Evolutionary conservation across 2,797 vertebrate genomes (phyloP).

Genomic region (Myotis pilosus): DNA sequence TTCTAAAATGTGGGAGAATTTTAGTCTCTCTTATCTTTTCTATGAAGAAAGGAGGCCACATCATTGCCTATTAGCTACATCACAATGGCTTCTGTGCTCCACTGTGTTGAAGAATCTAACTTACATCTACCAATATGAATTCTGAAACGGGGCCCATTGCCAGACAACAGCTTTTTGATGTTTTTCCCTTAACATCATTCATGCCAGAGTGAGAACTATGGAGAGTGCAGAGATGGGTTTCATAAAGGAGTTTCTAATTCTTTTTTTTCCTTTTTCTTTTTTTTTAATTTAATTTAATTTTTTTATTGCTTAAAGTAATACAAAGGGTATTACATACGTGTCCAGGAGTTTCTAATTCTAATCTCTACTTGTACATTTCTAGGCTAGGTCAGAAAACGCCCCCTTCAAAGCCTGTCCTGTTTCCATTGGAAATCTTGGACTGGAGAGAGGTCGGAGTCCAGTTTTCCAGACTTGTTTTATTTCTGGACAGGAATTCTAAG

Average conservation of each 20-base stretch:
- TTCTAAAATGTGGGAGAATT: background rate
- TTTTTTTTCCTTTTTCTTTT: background rate
- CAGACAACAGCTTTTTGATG: background rate
- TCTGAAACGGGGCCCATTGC: background rate
- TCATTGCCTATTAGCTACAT: background rate
- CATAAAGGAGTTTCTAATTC: background rate
- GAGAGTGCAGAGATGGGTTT: background rate
- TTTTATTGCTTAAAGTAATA: too few species aligned
- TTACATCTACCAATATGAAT: background rate
- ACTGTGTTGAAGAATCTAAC: background rate
- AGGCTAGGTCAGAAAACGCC: background rate
- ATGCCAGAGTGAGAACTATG: background rate
- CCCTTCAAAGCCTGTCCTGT: background rate
- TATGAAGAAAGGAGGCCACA: background rate
- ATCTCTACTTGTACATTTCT: background rate
- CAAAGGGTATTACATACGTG: too few species aligned
- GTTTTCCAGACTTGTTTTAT: background rate
- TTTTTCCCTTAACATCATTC: background rate
- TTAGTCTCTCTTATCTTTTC: background rate
- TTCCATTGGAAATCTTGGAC: background rate
- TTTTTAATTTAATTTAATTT: too few species aligned
- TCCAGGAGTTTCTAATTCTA: background rate
- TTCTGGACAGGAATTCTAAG: background rate
- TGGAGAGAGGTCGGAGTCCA: background rate
- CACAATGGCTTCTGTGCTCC: background rate